Evolutionary conservation across 2,888 invertebrate species (phyloP).

Genomic region (Machimus rusticus): DNA sequence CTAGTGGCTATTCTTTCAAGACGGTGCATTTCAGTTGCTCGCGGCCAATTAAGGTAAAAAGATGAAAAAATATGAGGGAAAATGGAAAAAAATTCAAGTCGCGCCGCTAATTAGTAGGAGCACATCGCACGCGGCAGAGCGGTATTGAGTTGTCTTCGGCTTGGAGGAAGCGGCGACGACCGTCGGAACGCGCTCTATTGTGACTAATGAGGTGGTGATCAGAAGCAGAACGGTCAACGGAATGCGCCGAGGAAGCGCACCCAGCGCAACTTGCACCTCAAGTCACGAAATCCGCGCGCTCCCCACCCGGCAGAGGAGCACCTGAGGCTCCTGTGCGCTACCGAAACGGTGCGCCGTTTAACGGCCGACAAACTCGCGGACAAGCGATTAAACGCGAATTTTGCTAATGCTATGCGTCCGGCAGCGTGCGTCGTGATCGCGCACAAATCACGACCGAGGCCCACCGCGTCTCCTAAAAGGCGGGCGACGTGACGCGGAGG

Average conservation of each 20-base stretch:
- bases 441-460: not conserved
- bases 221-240: slow-evolving; percentile 47
- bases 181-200: slow-evolving; percentile 43
- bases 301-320: not conserved
- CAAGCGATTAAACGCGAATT: not conserved
- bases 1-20: not conserved
- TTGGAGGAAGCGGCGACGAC: slow-evolving; percentile 1
- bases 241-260: not conserved
- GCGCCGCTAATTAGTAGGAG: slow-evolving; percentile 24
- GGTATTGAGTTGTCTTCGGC: slow-evolving; percentile 19
- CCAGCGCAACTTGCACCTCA: not conserved
- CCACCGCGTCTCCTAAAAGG: not conserved
- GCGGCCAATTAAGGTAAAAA: not conserved
- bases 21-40: not conserved
- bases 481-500: not conserved
- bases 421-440: not conserved
- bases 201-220: slow-evolving; percentile 47
- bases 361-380: not conserved
- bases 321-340: not conserved
- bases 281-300: slow-evolving; percentile 9
- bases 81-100: not conserved
- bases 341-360: not conserved
- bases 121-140: not conserved
- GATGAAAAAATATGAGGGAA: not conserved
- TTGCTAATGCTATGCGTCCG: not conserved